These are phyloP conservation scores for Heterocephalus glaber DNA, from an alignment of 2,113 vertebrate genomes.

Conservation along the genomic window DNA sequence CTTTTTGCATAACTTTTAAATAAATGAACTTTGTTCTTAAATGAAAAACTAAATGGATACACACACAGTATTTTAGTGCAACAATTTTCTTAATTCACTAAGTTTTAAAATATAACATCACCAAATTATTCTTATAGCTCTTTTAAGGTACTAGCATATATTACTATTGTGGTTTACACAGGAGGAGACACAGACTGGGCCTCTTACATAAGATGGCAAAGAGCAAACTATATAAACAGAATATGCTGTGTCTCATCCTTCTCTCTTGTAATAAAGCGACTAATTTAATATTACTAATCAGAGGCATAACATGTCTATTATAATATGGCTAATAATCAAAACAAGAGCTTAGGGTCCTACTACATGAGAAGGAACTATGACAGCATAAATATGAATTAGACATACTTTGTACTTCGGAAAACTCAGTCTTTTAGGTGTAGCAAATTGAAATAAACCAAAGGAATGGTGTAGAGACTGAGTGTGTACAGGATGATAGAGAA, in stretches of 20 bases:
- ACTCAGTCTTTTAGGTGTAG: not conserved
- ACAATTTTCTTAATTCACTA: conserved; percentile 4
- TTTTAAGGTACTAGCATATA: not conserved
- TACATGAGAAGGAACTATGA: not conserved
- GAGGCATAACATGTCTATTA: not conserved
- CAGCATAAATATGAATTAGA: not conserved
- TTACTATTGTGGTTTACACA: not conserved
- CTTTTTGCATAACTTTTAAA: not conserved
- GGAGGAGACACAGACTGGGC: not conserved
- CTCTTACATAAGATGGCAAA: not conserved
- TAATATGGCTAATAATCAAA: not conserved
- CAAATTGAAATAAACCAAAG: not conserved
- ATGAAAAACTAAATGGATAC: not conserved
- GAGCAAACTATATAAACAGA: not conserved
- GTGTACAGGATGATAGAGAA: not conserved
- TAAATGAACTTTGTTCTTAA: not conserved
- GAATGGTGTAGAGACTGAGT: not conserved
- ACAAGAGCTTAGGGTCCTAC: not conserved
- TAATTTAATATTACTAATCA: not conserved
- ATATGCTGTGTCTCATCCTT: not conserved
- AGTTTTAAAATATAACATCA: not conserved
- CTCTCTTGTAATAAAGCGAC: not conserved
- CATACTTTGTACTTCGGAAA: not conserved
- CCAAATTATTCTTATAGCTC: not conserved
- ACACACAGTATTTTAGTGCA: not conserved